These are phyloP conservation scores for Perithous albicinctus DNA, from an alignment of 2,888 invertebrate species.

Conservation along the genomic window DNA sequence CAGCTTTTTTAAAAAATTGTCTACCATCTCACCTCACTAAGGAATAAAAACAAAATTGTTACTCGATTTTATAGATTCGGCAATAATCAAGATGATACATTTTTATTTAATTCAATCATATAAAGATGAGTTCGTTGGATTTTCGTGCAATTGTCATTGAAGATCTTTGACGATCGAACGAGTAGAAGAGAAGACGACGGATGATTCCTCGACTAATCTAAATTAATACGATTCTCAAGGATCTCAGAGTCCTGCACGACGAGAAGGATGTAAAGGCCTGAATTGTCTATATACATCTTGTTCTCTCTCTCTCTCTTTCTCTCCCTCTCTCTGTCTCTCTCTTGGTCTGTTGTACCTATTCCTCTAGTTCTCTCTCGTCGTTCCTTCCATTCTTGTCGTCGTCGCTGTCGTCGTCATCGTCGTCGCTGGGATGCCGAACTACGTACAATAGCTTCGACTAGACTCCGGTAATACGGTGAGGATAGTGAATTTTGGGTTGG, in stretches of 20 bases:
- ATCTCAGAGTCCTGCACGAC: constrained; percentile 59
- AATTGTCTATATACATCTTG: constrained; percentile 63
- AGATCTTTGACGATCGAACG: constrained; percentile 23
- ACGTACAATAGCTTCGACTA: constrained; percentile 72
- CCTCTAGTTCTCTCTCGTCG: constrained; percentile 12
- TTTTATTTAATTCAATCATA: not conserved
- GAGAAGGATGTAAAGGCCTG: constrained; percentile 50
- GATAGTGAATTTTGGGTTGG: constrained; percentile 78
- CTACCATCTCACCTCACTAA: too few relatives aligned
- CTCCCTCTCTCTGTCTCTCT: constrained; percentile 32
- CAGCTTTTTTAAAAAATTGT: too few relatives aligned
- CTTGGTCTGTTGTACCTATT: constrained; percentile 29
- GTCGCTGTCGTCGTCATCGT: constrained; percentile 42
- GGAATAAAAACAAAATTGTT: too few relatives aligned
- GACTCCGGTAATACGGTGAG: constrained; percentile 74
- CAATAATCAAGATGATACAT: not conserved
- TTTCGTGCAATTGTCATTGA: constrained; percentile 9
- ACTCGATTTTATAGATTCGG: too few relatives aligned
- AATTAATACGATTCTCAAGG: constrained; percentile 69
- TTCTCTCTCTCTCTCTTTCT: constrained; percentile 25
- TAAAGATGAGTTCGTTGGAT: not conserved
- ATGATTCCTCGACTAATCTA: constrained; percentile 67
- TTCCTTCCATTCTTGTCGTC: constrained; percentile 12
- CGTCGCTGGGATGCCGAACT: constrained; percentile 68
- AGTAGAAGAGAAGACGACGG: constrained; percentile 2